Evolutionary conservation across 2,888 invertebrate species (phyloP).

Genomic region (Nomada flava): DNA sequence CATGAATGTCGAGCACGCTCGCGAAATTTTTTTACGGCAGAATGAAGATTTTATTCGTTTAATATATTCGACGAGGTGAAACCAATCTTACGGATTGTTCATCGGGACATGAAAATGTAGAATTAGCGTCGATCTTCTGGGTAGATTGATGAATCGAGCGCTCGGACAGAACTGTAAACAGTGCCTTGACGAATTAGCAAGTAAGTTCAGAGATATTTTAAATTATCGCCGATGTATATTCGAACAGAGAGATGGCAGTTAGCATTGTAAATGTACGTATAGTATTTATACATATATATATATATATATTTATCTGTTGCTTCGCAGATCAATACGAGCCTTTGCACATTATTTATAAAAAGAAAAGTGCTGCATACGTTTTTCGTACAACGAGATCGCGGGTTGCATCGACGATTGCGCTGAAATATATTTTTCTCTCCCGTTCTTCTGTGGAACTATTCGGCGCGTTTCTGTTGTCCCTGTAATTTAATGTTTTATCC

Average conservation of each 20-base stretch:
- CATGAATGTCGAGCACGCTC: constrained; percentile 8
- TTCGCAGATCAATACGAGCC: constrained; percentile 64
- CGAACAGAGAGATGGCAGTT: constrained; percentile 28
- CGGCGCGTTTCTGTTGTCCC: constrained; percentile 6
- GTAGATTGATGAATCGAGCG: constrained; percentile 16
- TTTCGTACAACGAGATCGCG: constrained; percentile 43
- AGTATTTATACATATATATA: constrained; percentile 64
- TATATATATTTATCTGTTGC: constrained; percentile 69
- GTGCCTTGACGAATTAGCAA: constrained; percentile 70
- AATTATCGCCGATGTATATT: constrained; percentile 57
- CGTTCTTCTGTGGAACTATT: neutral
- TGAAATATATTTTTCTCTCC: neutral
- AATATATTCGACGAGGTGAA: constrained; percentile 3
- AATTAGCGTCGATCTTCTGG: constrained; percentile 14
- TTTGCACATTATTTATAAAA: constrained; percentile 65
- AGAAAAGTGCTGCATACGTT: constrained; percentile 32
- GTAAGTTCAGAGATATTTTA: constrained; percentile 73
- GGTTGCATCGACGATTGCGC: constrained; percentile 44
- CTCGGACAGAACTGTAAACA: constrained; percentile 67
- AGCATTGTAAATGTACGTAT: constrained; percentile 58
- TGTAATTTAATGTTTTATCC: neutral
- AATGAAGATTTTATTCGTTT: neutral
- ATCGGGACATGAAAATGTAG: neutral
- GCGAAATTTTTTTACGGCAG: constrained; percentile 3
- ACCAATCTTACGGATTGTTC: constrained; percentile 12